Base-by-base conservation (phyloP, 2,797 vertebrate genomes). In the Clarias pachynema region DNA sequence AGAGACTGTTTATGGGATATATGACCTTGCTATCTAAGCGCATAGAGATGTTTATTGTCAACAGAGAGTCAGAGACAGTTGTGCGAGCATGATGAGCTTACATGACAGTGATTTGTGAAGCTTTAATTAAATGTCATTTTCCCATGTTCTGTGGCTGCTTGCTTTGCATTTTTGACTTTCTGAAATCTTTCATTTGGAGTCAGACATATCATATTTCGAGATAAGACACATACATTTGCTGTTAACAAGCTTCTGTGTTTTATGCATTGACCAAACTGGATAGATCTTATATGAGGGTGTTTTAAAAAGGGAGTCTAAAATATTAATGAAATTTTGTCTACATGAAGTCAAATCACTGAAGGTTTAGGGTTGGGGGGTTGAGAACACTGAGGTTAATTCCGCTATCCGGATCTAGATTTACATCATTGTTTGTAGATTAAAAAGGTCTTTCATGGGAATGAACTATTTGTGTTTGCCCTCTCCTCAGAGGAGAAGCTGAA, bases 381-480 rank as follows among this genome's bases (percentile, higher is more conserved):
- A 91, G 91, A 88, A 92, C 92, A 89, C 84, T 84, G 89, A 94
- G 95, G 94, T 95, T 94, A 95, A 95, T 95, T 94, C 91, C 94
- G 87, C 91, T 90, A 95, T 95, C 92, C 91, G 92, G 94, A 93
- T 92, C 93, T 91, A 94, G 94, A 95, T 96, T 93, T 94, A 92
- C 91, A 91, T 94, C 92, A 93, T 94, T 93, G 93, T 95, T 94
- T 94, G 92, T 90, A 93, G 92, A 93, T 93, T 93, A 93, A 94
- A 94, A 93, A 90, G 89, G 78, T 40, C 86, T 93, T 93, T 88
- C 91, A 86, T 87, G 88, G 92, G 93, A 91, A 92, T 66, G 86
- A 56, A 89, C 90, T 90, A 91, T 91, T 86, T 91, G 90, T 93
- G 91, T 92, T 90, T 89, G 83, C 88, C 86, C 82, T 88, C 89